These are phyloP conservation scores for Megaptera novaeangliae DNA, from an alignment of 2,113 vertebrate species.

Conservation along the genomic window DNA sequence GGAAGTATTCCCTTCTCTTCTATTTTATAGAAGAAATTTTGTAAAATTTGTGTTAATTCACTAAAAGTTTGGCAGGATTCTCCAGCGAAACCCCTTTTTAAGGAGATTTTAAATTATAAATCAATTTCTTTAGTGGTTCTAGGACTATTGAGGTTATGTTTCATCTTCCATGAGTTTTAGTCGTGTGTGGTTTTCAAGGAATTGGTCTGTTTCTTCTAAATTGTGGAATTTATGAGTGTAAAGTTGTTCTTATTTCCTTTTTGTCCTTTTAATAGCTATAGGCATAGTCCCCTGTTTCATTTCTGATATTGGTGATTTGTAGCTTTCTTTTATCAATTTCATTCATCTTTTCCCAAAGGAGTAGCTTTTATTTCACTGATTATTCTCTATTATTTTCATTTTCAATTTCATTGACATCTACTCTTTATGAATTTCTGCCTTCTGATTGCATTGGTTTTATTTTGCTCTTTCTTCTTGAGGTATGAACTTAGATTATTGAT, in stretches of 20 bases:
- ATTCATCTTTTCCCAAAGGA: neutral
- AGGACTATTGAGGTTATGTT: neutral
- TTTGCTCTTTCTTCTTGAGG: constrained; percentile 12
- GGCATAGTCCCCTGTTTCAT: neutral
- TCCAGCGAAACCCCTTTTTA: neutral
- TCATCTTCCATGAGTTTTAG: neutral
- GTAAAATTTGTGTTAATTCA: neutral
- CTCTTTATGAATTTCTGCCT: neutral
- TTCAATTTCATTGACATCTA: neutral
- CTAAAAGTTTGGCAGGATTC: neutral
- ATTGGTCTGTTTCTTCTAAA: neutral
- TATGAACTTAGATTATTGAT: neutral
- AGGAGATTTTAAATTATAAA: constrained; percentile 8
- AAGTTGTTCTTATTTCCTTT: neutral
- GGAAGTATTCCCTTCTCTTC: neutral
- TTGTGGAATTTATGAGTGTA: neutral
- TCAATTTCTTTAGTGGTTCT: neutral
- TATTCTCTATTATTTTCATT: constrained; percentile 1
- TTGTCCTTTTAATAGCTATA: neutral
- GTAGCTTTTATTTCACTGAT: neutral
- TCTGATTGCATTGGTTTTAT: neutral
- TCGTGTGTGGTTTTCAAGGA: neutral
- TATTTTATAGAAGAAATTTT: constrained; percentile 25
- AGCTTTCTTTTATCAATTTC: neutral
- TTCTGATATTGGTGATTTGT: neutral